These are phyloP conservation scores for Ectemnius cavifrons DNA, from an alignment of 2,888 invertebrate genomes.

Conservation along the genomic window DNA sequence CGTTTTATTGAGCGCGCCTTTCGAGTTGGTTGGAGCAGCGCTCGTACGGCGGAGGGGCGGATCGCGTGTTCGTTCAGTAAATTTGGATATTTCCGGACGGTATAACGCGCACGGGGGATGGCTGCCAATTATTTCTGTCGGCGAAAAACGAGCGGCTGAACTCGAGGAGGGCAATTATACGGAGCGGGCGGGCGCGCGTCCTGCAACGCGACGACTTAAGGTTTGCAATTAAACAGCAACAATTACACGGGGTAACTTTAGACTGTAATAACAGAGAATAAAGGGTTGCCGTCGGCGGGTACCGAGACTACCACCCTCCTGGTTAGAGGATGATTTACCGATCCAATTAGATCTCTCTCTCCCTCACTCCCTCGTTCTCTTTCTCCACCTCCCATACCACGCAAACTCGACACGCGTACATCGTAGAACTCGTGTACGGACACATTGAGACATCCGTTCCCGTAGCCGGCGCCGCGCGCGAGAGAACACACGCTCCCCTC, in stretches of 20 bases:
- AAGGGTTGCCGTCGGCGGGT: conserved; percentile 75
- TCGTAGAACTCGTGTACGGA: conserved; percentile 12
- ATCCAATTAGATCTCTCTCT: conserved; percentile 76
- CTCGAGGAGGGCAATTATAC: conserved; percentile 63
- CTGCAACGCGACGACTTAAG: conserved; percentile 73
- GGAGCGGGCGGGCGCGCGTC: conserved; percentile 53
- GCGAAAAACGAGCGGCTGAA: conserved; percentile 60
- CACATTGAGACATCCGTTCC: conserved; percentile 12
- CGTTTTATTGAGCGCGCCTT: not conserved
- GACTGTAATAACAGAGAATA: conserved; percentile 78
- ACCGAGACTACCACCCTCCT: conserved; percentile 71
- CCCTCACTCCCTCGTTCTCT: conserved; percentile 49
- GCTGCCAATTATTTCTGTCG: conserved; percentile 52
- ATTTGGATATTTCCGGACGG: conserved; percentile 41
- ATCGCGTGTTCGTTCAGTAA: conserved; percentile 23
- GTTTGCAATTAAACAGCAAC: conserved; percentile 78
- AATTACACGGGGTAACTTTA: conserved; percentile 78
- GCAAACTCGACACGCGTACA: not conserved
- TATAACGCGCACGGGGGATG: conserved; percentile 23
- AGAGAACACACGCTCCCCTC: conserved; percentile 34
- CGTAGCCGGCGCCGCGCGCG: not conserved
- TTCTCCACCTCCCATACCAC: conserved; percentile 25
- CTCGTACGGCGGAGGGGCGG: conserved; percentile 12
- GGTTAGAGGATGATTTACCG: conserved; percentile 78
- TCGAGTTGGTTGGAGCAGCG: not conserved